phyloP scores from a whole-genome alignment of 2,888 invertebrate genomes.

The Dynastes hyllus region DNA sequence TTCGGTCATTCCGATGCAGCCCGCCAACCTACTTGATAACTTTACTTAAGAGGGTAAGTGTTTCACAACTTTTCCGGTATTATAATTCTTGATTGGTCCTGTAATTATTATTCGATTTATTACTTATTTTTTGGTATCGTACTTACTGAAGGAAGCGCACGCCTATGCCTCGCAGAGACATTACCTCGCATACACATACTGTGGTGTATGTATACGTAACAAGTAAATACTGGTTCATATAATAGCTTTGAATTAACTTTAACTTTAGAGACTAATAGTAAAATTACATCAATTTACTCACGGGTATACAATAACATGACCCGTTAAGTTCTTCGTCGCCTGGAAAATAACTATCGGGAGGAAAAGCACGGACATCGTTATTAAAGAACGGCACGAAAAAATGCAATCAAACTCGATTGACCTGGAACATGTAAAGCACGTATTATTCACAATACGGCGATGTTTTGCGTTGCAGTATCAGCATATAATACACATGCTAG shows the following conservation, averaged over 20 bases:
- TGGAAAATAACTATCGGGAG: not conserved
- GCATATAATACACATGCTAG: not conserved
- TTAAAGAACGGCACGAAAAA: constrained; percentile 6
- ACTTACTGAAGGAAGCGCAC: too few species aligned
- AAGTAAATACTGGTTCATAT: not conserved
- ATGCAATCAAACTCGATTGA: constrained; percentile 4
- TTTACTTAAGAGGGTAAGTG: too few species aligned
- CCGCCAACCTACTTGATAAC: too few species aligned
- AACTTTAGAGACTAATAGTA: not conserved
- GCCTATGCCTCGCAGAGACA: too few species aligned
- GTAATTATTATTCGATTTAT: too few species aligned
- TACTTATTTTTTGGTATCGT: too few species aligned
- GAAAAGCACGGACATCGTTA: not conserved
- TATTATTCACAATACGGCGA: not conserved
- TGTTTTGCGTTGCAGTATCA: not conserved
- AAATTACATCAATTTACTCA: not conserved
- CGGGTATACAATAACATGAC: not conserved
- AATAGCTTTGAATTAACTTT: not conserved
- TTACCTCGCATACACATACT: too few species aligned
- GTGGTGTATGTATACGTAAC: too few species aligned
- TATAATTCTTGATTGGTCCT: too few species aligned
- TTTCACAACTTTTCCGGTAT: too few species aligned
- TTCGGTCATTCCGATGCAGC: too few species aligned
- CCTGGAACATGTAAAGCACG: not conserved
- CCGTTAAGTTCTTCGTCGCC: not conserved